Conservation (phyloP, 2,888 invertebrate species). For the Philonicus albiceps region DNA sequence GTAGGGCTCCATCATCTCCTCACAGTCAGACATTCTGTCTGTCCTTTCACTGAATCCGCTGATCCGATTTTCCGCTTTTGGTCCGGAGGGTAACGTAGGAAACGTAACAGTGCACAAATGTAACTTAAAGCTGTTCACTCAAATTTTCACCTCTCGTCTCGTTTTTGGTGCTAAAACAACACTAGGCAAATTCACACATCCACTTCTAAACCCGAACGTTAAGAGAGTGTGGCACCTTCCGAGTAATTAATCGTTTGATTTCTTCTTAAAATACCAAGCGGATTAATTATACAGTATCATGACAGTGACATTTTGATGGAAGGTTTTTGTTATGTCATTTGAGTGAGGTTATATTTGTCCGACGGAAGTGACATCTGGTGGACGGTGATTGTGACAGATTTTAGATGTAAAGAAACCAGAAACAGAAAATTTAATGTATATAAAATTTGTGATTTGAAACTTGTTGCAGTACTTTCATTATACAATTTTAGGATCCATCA, state of each 20-base stretch:
- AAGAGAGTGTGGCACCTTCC: neutral
- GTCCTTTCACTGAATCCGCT: neutral
- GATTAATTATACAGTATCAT: slow-evolving; percentile 41
- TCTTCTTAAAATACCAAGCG: slow-evolving; percentile 18
- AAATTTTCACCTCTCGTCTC: neutral
- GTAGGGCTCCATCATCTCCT: slow-evolving; percentile 25
- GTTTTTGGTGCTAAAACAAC: neutral
- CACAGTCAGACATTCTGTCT: slow-evolving; percentile 42
- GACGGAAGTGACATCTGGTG: slow-evolving; percentile 20
- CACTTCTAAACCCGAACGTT: neutral
- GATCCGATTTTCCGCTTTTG: neutral
- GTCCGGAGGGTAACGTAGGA: neutral
- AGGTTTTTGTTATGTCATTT: slow-evolving; percentile 45
- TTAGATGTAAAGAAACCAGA: neutral
- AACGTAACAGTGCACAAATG: neutral
- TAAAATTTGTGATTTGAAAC: no score
- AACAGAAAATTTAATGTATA: neutral
- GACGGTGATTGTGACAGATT: neutral
- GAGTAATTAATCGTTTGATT: slow-evolving; percentile 12
- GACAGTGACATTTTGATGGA: slow-evolving; percentile 46
- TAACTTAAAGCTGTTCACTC: neutral
- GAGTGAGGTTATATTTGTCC: slow-evolving; percentile 5
- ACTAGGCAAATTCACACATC: neutral
- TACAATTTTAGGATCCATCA: no score
- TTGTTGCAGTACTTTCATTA: no score